Evolutionary conservation across 2,888 invertebrate genomes (phyloP).

Genomic region (Aromia moschata): DNA sequence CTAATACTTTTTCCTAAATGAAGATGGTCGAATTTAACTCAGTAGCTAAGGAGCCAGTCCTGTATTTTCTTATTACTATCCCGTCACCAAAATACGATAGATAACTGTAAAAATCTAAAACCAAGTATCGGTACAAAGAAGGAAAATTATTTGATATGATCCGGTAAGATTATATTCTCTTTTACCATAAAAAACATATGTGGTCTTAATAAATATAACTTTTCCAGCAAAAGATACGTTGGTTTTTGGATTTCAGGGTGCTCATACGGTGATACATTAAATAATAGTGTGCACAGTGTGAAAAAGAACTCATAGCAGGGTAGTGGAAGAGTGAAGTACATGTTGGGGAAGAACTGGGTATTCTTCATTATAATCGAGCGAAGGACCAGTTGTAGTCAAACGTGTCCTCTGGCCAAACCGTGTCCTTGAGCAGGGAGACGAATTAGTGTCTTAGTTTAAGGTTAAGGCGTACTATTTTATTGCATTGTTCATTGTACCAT

Average conservation of each 20-base stretch:
- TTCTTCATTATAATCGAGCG: slow-evolving; percentile 42
- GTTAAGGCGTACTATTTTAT: slow-evolving; percentile 59
- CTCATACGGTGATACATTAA: slow-evolving; percentile 7
- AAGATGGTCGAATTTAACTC: no score
- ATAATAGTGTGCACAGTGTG: slow-evolving; percentile 28
- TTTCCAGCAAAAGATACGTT: background rate
- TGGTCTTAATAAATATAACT: no score
- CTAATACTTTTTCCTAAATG: no score
- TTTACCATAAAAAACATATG: no score
- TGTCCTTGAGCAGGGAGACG: slow-evolving; percentile 59
- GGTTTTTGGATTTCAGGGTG: slow-evolving; percentile 5
- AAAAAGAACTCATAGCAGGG: slow-evolving; percentile 30
- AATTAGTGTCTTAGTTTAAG: slow-evolving; percentile 41
- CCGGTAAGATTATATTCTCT: no score
- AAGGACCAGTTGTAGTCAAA: slow-evolving; percentile 57
- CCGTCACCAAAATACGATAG: slow-evolving; percentile 18
- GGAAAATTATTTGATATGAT: no score
- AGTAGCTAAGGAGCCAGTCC: slow-evolving; percentile 3
- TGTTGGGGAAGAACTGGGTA: slow-evolving; percentile 40
- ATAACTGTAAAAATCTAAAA: slow-evolving; percentile 10
- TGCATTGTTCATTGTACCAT: no score
- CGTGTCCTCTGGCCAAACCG: slow-evolving; percentile 58
- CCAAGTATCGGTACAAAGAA: background rate
- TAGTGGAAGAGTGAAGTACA: slow-evolving; percentile 33
- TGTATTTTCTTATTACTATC: slow-evolving; percentile 1